Base-by-base conservation (phyloP, 2,888 invertebrate genomes). In the Melanophora roralis region DNA sequence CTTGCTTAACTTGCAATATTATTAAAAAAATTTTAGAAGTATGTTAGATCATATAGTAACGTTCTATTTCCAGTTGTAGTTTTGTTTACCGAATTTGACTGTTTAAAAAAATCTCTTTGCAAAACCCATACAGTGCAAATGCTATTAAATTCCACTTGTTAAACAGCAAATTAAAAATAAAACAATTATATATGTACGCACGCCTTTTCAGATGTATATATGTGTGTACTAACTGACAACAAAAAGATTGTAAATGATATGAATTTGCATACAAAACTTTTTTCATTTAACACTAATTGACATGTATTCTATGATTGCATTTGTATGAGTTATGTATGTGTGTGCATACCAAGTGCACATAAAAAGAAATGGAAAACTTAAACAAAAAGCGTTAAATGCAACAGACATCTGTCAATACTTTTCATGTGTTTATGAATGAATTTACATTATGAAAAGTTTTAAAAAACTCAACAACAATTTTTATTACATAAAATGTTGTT, bases 321-420 rank as follows among this genome's bases (percentile, higher is more conserved):
- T 49, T 71, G 43, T 43, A 43, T 51, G 59, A 51, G 27, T 51
- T 43, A 8, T 38, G 57, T 45, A 16, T 55, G 23, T 43, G 14
- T 38, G 19, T 19, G 19, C 9, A 27, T 65, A 85, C 84, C 85
- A 59, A 60, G 34, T 23, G 14, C 1, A 43, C 2, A n/a, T n/a
- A 57, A 65, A 57, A 74, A 12, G 21, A 11, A 36, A 55, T 36
- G 14, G 47, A 47, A 57, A 57, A 9, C 9, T n/a, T 7, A 34
- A 62, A 57, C 19, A 84, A 86, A 85, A 84, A 78, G 82, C 77
- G 79, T 75, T 79, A 69, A 76, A 57, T 69, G 80, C 67, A 72
- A 82, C 78, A 81, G 78, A 80, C 78, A 75, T 78, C 78, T 77
- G 76, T 79, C 78, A 81, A 65, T 79, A 45, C 16, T 65, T 74